Evolutionary conservation across 2,888 invertebrate species (phyloP), one percentile per base, ranked within the genome.

Genomic region (Leptopilina myrica): DNA sequence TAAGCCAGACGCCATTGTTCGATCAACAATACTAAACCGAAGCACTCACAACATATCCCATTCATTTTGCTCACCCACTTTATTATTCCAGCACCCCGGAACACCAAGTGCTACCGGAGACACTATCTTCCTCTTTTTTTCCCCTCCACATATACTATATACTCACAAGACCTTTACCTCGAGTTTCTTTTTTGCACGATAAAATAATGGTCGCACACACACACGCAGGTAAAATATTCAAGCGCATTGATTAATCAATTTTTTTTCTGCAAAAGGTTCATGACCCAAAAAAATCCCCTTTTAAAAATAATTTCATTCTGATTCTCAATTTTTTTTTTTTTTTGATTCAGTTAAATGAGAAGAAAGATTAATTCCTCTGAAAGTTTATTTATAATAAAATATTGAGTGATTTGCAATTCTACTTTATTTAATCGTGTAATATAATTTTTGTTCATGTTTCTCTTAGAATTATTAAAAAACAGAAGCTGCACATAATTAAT

Each of bases 1-100:
- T 86, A 87, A 88, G 87, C 89, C 90, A 90, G 90, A 89, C 90
- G 88, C 87, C 87, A 90, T 90, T 90, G 90, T 90, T 88, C 87
- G 88, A 88, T 89, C 85, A 87, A 90, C 90, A 90, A 90, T 90
- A 86, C 89, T 87, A 87, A 88, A 87, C 87, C 88, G 86, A 90
- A 88, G 84, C 88, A 87, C 88, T 89, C 89, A 88, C 88, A 90
- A 88, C 88, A 89, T 89, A 88, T 89, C 87, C 89, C 86, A 88
- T 88, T 89, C 89, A 88, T 87, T 87, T 88, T 84, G 86, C 86
- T 86, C 87, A 88, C 88, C 88, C 88, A 88, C 88, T 88, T 88
- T 88, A 86, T 88, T 86, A 83, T 84, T 82, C 85, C 78, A 81
- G 85, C 83, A 76, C 82, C 81, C 81, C 83, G 78, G 82, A 81